Percentiles rank a stretch among this genome's conserved stretches.
phyloP scores from a whole-genome alignment of 2,888 invertebrate genomes.

The Palloptera scutellata region DNA sequence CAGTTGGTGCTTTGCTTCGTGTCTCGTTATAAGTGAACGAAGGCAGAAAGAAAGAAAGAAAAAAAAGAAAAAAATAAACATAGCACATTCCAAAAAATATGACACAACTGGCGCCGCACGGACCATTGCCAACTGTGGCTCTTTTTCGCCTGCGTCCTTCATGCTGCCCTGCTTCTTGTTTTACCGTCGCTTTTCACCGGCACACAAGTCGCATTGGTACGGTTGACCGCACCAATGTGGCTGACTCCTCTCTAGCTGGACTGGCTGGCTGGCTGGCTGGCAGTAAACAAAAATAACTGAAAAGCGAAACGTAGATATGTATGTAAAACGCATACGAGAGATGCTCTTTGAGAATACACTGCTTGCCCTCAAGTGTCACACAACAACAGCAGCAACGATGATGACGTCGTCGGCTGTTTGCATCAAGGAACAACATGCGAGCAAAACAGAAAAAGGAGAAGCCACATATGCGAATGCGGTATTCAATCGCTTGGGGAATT shows the following conservation, averaged over 20 bases:
- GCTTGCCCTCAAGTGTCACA: not conserved
- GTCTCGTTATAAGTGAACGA: conserved; percentile 24
- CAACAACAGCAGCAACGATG: conserved; percentile 15
- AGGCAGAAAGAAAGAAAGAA: not conserved
- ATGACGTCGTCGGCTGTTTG: conserved; percentile 33
- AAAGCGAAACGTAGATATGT: conserved; percentile 11
- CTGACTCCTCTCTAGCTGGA: conserved; percentile 16
- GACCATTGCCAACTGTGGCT: conserved; percentile 43
- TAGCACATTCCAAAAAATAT: conserved; percentile 43
- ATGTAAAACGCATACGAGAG: conserved; percentile 23
- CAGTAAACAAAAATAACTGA: conserved; percentile 22
- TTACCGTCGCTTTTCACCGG: conserved; percentile 7
- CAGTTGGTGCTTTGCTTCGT: conserved; percentile 13
- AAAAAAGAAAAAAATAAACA: conserved; percentile 16
- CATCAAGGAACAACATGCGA: conserved; percentile 22
- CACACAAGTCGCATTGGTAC: conserved; percentile 21
- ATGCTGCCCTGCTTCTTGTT: conserved; percentile 21
- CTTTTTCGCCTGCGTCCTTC: conserved; percentile 22
- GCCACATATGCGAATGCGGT: not conserved
- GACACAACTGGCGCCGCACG: conserved; percentile 47
- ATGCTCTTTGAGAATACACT: not conserved
- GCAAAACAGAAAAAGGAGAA: conserved; percentile 3
- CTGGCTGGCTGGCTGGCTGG: conserved; percentile 17
- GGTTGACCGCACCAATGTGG: conserved; percentile 18
- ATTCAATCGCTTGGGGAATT: conserved; percentile 17